These are phyloP conservation scores for Zaprionus lineosus DNA, from an alignment of 2,888 invertebrate genomes.

Conservation along the genomic window DNA sequence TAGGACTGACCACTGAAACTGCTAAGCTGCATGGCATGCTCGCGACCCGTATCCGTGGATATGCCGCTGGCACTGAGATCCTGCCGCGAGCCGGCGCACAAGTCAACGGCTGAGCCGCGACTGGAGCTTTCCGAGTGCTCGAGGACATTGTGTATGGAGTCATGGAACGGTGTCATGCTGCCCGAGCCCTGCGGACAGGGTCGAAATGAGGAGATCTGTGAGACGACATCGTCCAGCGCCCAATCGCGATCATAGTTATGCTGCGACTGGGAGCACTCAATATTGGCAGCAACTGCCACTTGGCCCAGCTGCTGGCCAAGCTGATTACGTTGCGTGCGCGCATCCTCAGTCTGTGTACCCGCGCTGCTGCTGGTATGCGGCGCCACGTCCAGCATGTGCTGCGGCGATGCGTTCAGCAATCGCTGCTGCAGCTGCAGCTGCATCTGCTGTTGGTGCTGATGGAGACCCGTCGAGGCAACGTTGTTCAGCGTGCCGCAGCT, in stretches of 20 bases:
- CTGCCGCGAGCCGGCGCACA: constrained; percentile 80
- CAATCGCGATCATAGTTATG: constrained; percentile 83
- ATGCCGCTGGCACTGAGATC: constrained; percentile 81
- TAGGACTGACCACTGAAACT: constrained; percentile 76
- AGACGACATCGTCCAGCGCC: constrained; percentile 82
- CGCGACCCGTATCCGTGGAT: constrained; percentile 77
- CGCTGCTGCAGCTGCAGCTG: constrained; percentile 58
- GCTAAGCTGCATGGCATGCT: constrained; percentile 78
- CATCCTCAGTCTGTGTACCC: constrained; percentile 70
- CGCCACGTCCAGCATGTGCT: constrained; percentile 69
- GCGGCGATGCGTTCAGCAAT: constrained; percentile 63
- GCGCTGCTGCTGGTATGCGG: constrained; percentile 65
- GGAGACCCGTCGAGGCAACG: constrained; percentile 33
- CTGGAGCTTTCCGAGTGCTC: constrained; percentile 81
- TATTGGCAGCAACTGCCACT: constrained; percentile 85
- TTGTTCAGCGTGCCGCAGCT: constrained; percentile 35
- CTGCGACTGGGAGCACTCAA: constrained; percentile 84
- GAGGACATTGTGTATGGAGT: constrained; percentile 82
- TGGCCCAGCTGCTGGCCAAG: constrained; percentile 70
- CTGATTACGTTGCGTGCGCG: constrained; percentile 69
- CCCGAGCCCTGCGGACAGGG: constrained; percentile 83
- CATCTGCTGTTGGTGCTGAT: constrained; percentile 51
- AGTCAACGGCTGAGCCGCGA: constrained; percentile 81
- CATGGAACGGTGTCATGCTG: constrained; percentile 83
- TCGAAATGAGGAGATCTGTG: constrained; percentile 83